Conservation (phyloP, 1,140 invertebrate genomes). For the Heliconius hermathena region DNA sequence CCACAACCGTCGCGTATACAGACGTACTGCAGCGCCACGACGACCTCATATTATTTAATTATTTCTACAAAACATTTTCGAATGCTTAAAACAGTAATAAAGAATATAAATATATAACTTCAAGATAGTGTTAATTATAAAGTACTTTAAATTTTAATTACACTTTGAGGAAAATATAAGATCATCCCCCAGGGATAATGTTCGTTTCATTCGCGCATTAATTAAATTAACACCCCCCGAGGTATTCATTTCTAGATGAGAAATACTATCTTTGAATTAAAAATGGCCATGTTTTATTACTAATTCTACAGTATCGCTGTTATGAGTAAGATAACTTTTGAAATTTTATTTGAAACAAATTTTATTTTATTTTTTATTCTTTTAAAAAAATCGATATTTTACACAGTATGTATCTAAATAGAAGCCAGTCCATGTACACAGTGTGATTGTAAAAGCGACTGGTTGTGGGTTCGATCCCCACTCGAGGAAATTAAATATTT, state of each 20-base stretch:
- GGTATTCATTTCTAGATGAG: conserved; percentile 32
- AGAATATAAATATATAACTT: not conserved
- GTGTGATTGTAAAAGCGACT: too few relatives aligned
- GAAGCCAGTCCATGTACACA: too few relatives aligned
- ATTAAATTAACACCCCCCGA: conserved; percentile 48
- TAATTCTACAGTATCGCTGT: not conserved
- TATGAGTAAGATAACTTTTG: not conserved
- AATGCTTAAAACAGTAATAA: not conserved
- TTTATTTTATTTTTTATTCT: not conserved
- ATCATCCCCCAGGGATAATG: conserved; percentile 38
- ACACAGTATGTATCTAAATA: too few relatives aligned
- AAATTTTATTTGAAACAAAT: not conserved
- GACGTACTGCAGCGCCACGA: too few relatives aligned
- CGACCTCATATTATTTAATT: not conserved
- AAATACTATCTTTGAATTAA: not conserved
- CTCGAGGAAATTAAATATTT: too few relatives aligned
- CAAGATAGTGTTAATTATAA: conserved; percentile 4
- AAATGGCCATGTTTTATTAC: not conserved
- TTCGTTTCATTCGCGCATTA: conserved; percentile 43
- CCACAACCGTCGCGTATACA: too few relatives aligned
- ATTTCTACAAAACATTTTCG: not conserved
- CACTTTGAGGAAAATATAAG: conserved; percentile 33
- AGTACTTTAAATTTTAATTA: conserved; percentile 6
- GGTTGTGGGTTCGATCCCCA: too few relatives aligned
- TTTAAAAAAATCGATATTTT: too few relatives aligned